Evolutionary conservation across 2,888 invertebrate genomes (phyloP), one percentile per base, ranked within the genome.

Genomic region (Caenorhabditis sp.): DNA sequence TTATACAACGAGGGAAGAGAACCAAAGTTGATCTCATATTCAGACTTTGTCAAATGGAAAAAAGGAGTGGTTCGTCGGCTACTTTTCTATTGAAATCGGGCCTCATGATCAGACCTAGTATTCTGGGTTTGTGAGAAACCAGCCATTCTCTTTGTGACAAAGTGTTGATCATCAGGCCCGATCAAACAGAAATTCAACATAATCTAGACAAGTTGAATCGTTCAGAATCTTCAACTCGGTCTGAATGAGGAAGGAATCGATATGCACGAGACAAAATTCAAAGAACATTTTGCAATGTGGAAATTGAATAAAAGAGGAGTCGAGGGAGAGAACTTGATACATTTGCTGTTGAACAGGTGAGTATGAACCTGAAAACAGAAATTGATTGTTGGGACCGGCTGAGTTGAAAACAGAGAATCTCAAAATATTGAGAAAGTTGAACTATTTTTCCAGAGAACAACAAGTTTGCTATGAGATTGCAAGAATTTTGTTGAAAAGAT

Each of bases 281-380:
- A 79, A 24, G 86, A 86, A 58, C 90, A 90, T 76, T 87, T 93
- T 78, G 95, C 95, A 0, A 96, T 97, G 88, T 99, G 97, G 97
- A 94, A 95, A 89, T 94, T 99, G 93, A 93, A 94, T 86, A 94
- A 94, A 88, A 91, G 97, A 14, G 97, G 97, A 0, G 94, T 95
- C 0, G 90, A 97, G 0, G 97, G 97, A 0, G 97, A 99, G 90
- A 95, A 94, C 3, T 90, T 97, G 1, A 91, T 99, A 14, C 97
- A 99, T 87, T 93, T 99, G 2, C 91, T 97, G 62, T 95, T 96
- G 79, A 95, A 97, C 82, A 94, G 95, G 88, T 95, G 95, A 88
- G 95, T 95, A 12, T 12, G 21, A 21, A 2, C 12, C 12, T 21
- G n/a, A 53, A n/a, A n/a, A n/a, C n/a, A n/a, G n/a, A n/a, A n/a